These are phyloP conservation scores for Sturnus vulgaris DNA, from an alignment of 2,113 vertebrate species.

Conservation along the genomic window DNA sequence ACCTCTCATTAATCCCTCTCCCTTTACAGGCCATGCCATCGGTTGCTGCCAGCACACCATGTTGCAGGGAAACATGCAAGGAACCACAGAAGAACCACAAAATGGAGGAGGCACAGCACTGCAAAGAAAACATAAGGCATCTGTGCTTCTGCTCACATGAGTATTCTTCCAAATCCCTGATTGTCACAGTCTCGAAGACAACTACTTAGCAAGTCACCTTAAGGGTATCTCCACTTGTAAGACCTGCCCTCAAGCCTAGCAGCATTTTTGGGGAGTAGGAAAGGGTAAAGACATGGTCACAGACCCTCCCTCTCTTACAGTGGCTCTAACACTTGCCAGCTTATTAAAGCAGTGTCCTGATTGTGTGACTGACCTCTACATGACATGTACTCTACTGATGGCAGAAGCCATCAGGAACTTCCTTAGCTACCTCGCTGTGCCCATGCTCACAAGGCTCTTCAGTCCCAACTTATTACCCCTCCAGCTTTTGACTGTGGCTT, in stretches of 20 bases:
- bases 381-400: too few relatives aligned
- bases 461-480: neutral
- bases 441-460: neutral
- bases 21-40: neutral
- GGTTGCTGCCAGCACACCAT: neutral
- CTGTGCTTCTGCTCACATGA: neutral
- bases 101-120: neutral
- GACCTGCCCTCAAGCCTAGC: neutral
- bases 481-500: neutral
- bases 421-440: neutral
- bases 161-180: neutral
- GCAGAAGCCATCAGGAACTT: neutral
- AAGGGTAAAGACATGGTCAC: neutral
- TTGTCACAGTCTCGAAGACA: neutral
- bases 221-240: neutral
- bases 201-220: neutral
- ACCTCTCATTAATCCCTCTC: neutral
- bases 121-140: neutral
- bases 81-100: neutral
- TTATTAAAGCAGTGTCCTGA: neutral
- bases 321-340: neutral
- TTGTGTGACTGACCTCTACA: neutral
- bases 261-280: neutral
- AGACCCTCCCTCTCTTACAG: neutral
- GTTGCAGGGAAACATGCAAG: neutral